Conservation (phyloP, 2,797 vertebrate genomes). For the Cuculus canorus region DNA sequence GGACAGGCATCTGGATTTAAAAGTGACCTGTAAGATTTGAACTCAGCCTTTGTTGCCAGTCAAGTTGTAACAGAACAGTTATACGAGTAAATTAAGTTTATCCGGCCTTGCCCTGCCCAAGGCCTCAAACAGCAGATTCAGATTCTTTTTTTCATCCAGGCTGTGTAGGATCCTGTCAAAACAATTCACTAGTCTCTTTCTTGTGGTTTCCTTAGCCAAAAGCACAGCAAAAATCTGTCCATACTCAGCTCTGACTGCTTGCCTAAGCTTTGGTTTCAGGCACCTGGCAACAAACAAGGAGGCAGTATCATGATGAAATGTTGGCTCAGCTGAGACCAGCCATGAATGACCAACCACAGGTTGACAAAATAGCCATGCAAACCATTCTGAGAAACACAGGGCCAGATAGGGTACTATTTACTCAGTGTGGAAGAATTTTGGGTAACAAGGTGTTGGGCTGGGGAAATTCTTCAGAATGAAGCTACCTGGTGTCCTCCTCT, state of each 20-base stretch:
- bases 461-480: background rate
- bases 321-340: background rate
- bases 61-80: background rate
- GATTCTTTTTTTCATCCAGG: background rate
- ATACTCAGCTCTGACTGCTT: background rate
- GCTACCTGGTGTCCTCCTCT: background rate
- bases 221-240: background rate
- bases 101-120: background rate
- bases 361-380: background rate
- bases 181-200: background rate
- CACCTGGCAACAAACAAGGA: background rate
- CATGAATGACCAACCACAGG: background rate
- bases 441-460: background rate
- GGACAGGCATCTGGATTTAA: background rate
- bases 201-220: conserved; percentile 12
- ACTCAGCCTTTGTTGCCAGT: background rate
- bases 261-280: background rate
- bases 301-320: background rate
- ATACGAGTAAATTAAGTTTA: background rate
- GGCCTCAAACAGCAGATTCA: background rate
- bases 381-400: background rate
- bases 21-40: background rate
- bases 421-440: background rate
- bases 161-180: background rate
- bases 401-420: background rate